Evolutionary conservation across 92 coral and sea anemone species (phyloP), one percentile per base, ranked within the genome.

Genomic region (Diadumene lineata): DNA sequence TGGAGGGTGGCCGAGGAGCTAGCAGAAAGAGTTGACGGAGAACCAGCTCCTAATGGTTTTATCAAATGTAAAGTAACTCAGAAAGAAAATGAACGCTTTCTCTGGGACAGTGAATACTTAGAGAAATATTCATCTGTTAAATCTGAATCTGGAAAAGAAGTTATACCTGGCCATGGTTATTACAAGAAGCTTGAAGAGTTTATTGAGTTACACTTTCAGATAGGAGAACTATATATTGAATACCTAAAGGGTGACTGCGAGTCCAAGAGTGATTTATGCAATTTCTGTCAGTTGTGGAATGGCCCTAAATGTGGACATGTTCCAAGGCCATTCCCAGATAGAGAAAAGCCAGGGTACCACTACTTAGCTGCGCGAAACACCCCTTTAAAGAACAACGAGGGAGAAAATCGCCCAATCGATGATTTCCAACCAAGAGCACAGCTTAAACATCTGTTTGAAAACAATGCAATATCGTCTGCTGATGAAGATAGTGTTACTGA

Each of bases 261-360:
- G 7, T 44, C 51, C 56, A 64, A 73, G 24, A 43, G 72, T 58
- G 23, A 33, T n/a, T 48, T 66, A 9, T 73, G 89, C 29, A 68
- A 69, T 48, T 82, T 69, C 69, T 87, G 92, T 73, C 34, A 78
- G 23, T 34, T 51, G 66, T 87, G 84, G 82, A 60, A 62, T 60
- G 85, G 92, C n/a, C 82, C 92, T 25, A 50, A 38, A 44, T 66
- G 78, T 30, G 72, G 48, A 56, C 43, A 46, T 30, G 73, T 86
- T 16, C 87, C 87, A 55, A 77, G 77, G 68, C 84, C 91, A 0
- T 76, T 70, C 61, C 84, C 91, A 31, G 87, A 86, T 69, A 79
- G 82, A 64, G 63, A 79, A 43, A 76, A 81, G 22, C 81, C 87
- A n/a, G n/a, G n/a, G n/a, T n/a, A 17, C 84, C 91, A 43, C 26